Conservation (phyloP, 2,888 invertebrate species). For the Drosophila fulvimacula region DNA sequence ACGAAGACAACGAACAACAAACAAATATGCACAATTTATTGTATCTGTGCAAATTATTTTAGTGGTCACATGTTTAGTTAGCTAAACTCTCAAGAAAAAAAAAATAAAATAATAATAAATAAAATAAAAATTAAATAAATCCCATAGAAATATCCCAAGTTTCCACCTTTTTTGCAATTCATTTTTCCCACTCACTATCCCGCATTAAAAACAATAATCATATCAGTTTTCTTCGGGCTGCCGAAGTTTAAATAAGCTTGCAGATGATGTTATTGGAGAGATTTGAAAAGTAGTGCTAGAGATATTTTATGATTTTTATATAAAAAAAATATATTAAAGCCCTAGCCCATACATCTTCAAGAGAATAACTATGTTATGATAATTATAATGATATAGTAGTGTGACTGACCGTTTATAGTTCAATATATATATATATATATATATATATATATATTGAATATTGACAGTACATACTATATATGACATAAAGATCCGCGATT, state of each 20-base stretch:
- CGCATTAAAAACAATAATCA: background rate
- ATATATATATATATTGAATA: no score
- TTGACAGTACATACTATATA: no score
- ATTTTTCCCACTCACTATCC: conserved; percentile 5
- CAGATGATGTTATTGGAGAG: background rate
- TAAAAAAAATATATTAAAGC: no score
- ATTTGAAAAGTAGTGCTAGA: no score
- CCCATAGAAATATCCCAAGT: conserved; percentile 23
- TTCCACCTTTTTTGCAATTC: conserved; percentile 7
- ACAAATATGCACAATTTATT: conserved; percentile 17
- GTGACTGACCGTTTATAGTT: no score
- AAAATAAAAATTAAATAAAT: conserved; percentile 9
- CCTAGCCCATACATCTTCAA: no score
- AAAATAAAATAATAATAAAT: conserved; percentile 15
- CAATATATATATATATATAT: no score
- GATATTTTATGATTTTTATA: no score
- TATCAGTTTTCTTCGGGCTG: background rate
- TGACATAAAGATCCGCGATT: no score
- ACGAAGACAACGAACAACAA: conserved; percentile 15
- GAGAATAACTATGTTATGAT: no score
- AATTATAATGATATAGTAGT: no score
- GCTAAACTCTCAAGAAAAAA: conserved; percentile 56
- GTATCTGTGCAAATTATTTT: conserved; percentile 33
- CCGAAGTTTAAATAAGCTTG: conserved; percentile 24
- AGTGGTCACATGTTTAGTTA: conserved; percentile 77